A percentile compares a stretch with the other conserved stretches of the same genome.
These are phyloP conservation scores for Tortricodes alternella DNA, from an alignment of 2,888 invertebrate genomes.

Conservation along the genomic window DNA sequence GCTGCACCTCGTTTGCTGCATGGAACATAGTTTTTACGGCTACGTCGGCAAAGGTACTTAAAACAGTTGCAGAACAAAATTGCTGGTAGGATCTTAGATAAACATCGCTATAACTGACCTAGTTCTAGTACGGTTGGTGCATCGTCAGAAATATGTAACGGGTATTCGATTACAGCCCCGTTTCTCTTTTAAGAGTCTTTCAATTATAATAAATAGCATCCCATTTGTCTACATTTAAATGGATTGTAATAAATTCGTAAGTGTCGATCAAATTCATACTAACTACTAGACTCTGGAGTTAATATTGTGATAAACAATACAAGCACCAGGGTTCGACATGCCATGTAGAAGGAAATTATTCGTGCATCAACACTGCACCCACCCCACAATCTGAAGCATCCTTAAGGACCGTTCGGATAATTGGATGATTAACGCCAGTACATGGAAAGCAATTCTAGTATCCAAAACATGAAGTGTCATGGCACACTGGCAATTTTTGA, in stretches of 20 bases:
- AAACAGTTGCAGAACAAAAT: constrained; percentile 2
- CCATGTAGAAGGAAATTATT: neutral
- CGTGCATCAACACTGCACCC: neutral
- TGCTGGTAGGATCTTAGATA: neutral
- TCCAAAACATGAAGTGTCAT: no score
- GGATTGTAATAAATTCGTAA: no score
- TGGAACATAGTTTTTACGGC: constrained; percentile 5
- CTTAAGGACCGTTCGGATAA: neutral
- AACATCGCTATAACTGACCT: neutral
- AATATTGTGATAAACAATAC: neutral
- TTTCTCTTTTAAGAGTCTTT: no score
- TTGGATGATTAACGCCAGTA: no score
- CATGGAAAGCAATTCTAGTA: no score
- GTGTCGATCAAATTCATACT: no score
- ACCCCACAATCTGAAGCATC: neutral
- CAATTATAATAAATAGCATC: no score
- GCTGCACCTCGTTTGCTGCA: neutral
- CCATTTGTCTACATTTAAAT: no score
- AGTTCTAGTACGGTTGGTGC: neutral
- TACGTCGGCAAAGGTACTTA: neutral
- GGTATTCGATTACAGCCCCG: no score
- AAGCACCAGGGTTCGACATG: neutral
- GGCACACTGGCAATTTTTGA: no score
- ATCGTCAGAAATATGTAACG: neutral
- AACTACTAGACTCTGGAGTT: no score